Conservation (phyloP, 2,113 vertebrate genomes). For the Malurus melanocephalus region DNA sequence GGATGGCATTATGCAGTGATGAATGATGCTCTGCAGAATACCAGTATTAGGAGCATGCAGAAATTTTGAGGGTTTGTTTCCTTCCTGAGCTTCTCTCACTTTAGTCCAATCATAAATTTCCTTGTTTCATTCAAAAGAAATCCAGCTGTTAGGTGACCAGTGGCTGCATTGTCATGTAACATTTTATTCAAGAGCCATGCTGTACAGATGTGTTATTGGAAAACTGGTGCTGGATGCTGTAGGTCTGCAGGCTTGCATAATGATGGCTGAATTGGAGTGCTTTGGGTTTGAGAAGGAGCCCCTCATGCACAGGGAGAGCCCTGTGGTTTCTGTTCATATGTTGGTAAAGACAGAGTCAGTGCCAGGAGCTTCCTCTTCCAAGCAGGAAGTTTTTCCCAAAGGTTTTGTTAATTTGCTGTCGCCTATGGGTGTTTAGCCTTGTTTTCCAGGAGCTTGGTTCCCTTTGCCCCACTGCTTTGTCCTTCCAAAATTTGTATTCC, state of each 20-base stretch:
- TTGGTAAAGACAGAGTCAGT: neutral
- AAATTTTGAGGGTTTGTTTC: neutral
- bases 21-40: neutral
- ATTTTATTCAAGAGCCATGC: neutral
- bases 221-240: neutral
- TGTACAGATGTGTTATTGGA: neutral
- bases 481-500: neutral
- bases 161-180: neutral
- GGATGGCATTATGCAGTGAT: neutral
- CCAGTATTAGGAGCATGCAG: neutral
- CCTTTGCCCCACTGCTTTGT: neutral
- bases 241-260: neutral
- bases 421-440: neutral
- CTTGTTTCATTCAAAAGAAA: neutral
- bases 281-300: neutral
- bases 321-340: neutral
- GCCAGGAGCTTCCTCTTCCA: neutral
- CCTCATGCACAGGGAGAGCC: neutral
- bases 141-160: neutral
- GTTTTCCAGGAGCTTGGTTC: neutral
- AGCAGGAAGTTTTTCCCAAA: neutral
- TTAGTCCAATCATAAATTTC: neutral
- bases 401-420: neutral
- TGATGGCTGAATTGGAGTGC: neutral
- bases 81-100: neutral